phyloP scores from a whole-genome alignment of 2,113 vertebrate species.

The Equus quagga region DNA sequence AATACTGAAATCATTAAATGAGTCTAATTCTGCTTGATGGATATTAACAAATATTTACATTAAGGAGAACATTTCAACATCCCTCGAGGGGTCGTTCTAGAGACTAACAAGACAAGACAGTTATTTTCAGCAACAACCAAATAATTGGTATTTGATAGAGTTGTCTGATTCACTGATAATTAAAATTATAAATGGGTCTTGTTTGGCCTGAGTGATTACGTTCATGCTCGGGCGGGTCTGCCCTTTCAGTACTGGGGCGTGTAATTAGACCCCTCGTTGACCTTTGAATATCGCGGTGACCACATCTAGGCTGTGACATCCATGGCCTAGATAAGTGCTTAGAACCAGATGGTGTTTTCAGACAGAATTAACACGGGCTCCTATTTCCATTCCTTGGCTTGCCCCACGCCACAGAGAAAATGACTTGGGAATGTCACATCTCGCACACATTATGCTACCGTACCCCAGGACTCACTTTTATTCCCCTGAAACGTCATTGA shows the following conservation, averaged over 20 bases:
- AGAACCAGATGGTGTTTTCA: conserved; percentile 88
- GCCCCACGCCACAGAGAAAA: conserved; percentile 57
- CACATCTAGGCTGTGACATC: conserved; percentile 85
- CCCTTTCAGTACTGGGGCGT: conserved; percentile 85
- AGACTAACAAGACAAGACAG: conserved; percentile 86
- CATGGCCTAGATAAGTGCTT: conserved; percentile 82
- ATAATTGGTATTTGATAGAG: conserved; percentile 88
- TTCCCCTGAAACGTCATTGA: neutral
- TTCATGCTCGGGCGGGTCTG: conserved; percentile 83
- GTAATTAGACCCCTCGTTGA: conserved; percentile 88
- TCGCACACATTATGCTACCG: neutral
- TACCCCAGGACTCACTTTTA: neutral
- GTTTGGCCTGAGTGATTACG: conserved; percentile 88
- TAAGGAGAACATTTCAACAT: conserved; percentile 77
- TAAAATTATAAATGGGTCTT: conserved; percentile 89
- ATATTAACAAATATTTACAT: conserved; percentile 85
- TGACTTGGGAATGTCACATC: conserved; percentile 45
- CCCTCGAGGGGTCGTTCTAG: conserved; percentile 81
- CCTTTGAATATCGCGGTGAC: conserved; percentile 86
- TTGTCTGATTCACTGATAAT: conserved; percentile 88
- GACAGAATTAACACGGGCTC: conserved; percentile 85
- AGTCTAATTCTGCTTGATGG: conserved; percentile 74
- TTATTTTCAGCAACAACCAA: conserved; percentile 86
- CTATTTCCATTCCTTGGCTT: conserved; percentile 72
- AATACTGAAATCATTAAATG: conserved; percentile 51